A percentile compares a stretch with the other conserved stretches of the same genome.
These are phyloP conservation scores for Drosophila pallidifrons DNA, from an alignment of 1,140 invertebrate genomes.

Conservation along the genomic window DNA sequence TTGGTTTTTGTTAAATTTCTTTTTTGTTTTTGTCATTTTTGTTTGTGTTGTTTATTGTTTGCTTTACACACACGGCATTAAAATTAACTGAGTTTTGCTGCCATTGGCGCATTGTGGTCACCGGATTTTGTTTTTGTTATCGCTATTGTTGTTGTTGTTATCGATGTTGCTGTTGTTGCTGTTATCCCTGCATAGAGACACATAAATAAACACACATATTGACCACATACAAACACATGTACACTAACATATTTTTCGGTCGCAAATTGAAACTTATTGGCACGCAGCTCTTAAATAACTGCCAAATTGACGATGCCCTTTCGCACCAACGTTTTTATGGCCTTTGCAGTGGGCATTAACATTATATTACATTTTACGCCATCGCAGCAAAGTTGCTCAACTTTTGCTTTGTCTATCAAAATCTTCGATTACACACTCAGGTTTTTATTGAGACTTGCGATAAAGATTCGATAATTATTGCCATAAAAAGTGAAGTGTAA, in stretches of 20 bases:
- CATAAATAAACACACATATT: conserved; percentile 51
- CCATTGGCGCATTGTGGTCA: conserved; percentile 38
- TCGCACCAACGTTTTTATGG: neutral
- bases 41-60: conserved; percentile 39
- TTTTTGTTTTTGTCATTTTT: neutral
- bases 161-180: conserved; percentile 9
- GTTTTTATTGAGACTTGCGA: too few species aligned
- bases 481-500: too few species aligned
- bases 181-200: conserved; percentile 21
- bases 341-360: neutral
- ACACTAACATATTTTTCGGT: conserved; percentile 37
- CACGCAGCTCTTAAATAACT: neutral
- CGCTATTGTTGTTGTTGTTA: neutral
- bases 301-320: conserved; percentile 31
- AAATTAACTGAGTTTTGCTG: conserved; percentile 64
- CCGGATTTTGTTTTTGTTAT: conserved; percentile 9
- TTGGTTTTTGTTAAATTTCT: conserved; percentile 3
- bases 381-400: neutral
- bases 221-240: conserved; percentile 16
- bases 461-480: too few species aligned
- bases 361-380: neutral
- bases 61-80: conserved; percentile 57
- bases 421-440: too few species aligned
- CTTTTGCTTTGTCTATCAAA: too few species aligned
- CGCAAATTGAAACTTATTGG: conserved; percentile 33